Conservation (phyloP, 2,888 invertebrate species). For the Aphodius granarius region DNA sequence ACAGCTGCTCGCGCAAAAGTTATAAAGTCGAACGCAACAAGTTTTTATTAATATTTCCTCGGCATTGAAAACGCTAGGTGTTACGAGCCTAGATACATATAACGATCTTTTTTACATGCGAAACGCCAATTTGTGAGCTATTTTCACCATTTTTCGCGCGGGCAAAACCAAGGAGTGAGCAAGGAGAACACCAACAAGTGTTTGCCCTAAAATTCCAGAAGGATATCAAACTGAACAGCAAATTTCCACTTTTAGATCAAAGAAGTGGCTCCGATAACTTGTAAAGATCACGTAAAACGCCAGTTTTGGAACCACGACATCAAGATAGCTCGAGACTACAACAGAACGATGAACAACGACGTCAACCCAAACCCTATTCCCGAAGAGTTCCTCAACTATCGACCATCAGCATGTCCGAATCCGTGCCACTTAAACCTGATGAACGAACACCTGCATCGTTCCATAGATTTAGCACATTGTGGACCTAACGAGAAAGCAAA, state of each 20-base stretch:
- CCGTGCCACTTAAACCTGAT: conserved; percentile 16
- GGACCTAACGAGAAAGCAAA: conserved; percentile 28
- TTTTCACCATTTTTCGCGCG: too few species aligned
- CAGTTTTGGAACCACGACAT: conserved; percentile 67
- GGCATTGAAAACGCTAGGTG: too few species aligned
- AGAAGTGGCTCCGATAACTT: conserved; percentile 62
- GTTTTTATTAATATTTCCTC: too few species aligned
- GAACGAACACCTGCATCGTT: conserved; percentile 35
- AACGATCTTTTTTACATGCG: too few species aligned
- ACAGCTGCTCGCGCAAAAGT: too few species aligned
- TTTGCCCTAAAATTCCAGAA: background rate
- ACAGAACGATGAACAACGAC: conserved; percentile 49
- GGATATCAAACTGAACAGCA: background rate
- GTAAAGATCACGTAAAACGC: conserved; percentile 51
- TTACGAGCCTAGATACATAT: too few species aligned
- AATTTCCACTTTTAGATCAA: conserved; percentile 54
- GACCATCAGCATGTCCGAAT: conserved; percentile 26
- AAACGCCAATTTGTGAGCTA: too few species aligned
- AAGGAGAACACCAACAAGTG: too few species aligned
- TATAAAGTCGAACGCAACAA: too few species aligned
- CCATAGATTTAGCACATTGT: conserved; percentile 39
- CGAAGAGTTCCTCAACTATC: conserved; percentile 41
- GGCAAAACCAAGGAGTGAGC: too few species aligned
- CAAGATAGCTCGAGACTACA: conserved; percentile 62
- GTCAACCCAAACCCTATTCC: conserved; percentile 39